Evolutionary conservation across 2,888 invertebrate genomes (phyloP).

Genomic region (Thalpophila matura): DNA sequence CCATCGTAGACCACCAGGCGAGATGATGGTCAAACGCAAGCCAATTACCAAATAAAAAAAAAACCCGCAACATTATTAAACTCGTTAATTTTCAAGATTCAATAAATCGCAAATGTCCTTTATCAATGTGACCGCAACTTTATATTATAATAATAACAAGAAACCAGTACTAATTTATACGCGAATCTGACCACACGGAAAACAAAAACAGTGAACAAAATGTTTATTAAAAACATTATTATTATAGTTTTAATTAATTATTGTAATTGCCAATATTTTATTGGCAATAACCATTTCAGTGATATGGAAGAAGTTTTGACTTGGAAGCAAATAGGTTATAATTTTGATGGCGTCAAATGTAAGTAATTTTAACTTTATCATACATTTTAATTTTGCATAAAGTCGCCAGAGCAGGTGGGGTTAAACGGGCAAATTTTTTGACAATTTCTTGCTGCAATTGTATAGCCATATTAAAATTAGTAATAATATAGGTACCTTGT

Average conservation of each 20-base stretch:
- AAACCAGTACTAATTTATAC: not conserved
- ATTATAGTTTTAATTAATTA: not conserved
- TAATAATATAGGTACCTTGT: too few relatives aligned
- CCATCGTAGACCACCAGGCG: too few relatives aligned
- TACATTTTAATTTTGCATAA: too few relatives aligned
- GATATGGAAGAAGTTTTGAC: constrained; percentile 65
- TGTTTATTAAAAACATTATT: constrained; percentile 6
- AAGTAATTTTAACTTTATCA: constrained; percentile 62
- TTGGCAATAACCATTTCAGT: constrained; percentile 33
- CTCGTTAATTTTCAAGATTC: too few relatives aligned
- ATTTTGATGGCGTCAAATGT: constrained; percentile 75
- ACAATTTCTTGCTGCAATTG: too few relatives aligned
- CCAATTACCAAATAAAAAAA: too few relatives aligned
- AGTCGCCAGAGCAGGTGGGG: too few relatives aligned
- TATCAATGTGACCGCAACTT: not conserved
- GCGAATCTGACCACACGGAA: fast-evolving
- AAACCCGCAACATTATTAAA: too few relatives aligned
- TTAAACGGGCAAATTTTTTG: too few relatives aligned
- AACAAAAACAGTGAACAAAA: not conserved
- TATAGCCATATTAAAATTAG: too few relatives aligned
- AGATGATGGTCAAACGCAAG: too few relatives aligned
- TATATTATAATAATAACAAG: not conserved
- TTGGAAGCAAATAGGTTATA: constrained; percentile 79
- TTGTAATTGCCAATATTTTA: constrained; percentile 22
- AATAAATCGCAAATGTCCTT: not conserved